Evolutionary conservation across 2,113 vertebrate genomes (phyloP).

Genomic region (Vulpes lagopus): DNA sequence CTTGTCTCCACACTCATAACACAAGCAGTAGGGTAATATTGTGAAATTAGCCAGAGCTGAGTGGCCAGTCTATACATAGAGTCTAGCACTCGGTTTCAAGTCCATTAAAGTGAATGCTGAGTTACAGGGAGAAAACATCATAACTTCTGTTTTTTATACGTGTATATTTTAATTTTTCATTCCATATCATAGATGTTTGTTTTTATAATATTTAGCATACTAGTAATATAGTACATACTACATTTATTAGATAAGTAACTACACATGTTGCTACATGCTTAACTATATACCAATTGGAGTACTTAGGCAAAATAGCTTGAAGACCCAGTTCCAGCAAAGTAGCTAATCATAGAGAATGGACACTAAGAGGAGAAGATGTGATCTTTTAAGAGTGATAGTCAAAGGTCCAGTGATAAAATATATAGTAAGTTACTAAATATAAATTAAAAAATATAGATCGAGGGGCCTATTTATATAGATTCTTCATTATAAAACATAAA

Average conservation of each 20-base stretch:
- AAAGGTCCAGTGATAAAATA: constrained; percentile 7
- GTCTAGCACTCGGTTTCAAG: neutral
- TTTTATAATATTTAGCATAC: neutral
- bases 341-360: neutral
- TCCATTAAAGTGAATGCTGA: neutral
- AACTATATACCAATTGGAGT: neutral
- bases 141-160: neutral
- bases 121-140: neutral
- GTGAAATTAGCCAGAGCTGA: constrained; percentile 27
- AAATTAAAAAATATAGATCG: neutral
- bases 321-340: constrained; percentile 16
- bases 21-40: neutral
- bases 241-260: neutral
- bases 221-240: neutral
- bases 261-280: neutral
- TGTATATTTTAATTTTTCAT: neutral
- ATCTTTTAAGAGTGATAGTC: neutral
- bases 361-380: neutral
- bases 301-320: neutral
- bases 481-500: neutral
- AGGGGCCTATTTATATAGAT: neutral
- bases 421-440: neutral
- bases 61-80: neutral
- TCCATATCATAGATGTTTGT: neutral
- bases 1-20: neutral